Conservation (phyloP, 2,888 invertebrate genomes). For the Brassicogethes aeneus region DNA sequence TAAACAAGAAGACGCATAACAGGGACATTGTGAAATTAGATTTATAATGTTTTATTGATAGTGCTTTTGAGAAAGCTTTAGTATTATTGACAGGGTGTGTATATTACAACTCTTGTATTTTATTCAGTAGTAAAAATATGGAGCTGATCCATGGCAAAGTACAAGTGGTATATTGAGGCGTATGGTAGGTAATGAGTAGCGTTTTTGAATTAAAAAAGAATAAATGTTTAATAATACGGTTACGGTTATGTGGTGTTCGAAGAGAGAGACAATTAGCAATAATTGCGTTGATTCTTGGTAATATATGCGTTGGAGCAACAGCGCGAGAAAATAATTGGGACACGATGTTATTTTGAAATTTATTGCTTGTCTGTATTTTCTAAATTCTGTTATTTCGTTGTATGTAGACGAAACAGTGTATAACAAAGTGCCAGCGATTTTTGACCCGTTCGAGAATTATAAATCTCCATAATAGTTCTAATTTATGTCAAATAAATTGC, state of each 20-base stretch:
- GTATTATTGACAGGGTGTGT: too few relatives aligned
- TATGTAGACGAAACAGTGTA: not conserved
- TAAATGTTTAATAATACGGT: not conserved
- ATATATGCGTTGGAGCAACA: conserved; percentile 40
- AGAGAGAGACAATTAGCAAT: conserved; percentile 30
- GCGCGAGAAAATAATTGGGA: conserved; percentile 43
- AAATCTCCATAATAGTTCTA: conserved; percentile 32
- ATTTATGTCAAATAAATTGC: conserved; percentile 33
- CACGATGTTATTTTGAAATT: conserved; percentile 40
- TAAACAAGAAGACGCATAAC: too few relatives aligned
- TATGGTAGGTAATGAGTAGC: too few relatives aligned
- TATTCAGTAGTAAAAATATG: too few relatives aligned
- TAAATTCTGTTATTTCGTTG: not conserved
- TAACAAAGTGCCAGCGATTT: not conserved
- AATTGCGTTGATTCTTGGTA: conserved; percentile 35
- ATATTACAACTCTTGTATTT: too few relatives aligned
- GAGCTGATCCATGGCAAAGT: too few relatives aligned
- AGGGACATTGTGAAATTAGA: too few relatives aligned
- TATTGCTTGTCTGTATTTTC: conserved; percentile 23
- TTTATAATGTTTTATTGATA: too few relatives aligned
- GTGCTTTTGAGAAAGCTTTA: too few relatives aligned
- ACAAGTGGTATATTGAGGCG: too few relatives aligned
- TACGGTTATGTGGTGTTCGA: conserved; percentile 13
- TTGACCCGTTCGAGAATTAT: conserved; percentile 10
- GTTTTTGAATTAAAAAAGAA: too few relatives aligned